phyloP scores from a whole-genome alignment of 2,797 vertebrate species.

The Arvicola amphibius region DNA sequence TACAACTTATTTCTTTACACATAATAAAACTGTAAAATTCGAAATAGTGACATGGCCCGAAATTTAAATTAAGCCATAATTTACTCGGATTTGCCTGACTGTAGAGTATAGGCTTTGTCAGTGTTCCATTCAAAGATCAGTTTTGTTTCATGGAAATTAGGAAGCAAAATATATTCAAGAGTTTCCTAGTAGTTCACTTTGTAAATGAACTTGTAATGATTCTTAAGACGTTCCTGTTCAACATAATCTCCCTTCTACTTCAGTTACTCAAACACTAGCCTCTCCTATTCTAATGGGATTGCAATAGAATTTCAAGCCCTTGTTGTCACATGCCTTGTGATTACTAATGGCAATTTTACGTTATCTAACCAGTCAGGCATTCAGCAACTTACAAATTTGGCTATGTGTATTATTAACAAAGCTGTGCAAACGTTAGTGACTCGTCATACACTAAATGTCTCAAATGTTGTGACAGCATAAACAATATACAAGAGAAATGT shows the following conservation, averaged over 20 bases:
- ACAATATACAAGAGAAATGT: slow-evolving; percentile 62
- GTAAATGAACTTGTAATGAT: slow-evolving; percentile 75
- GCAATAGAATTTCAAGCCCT: slow-evolving; percentile 64
- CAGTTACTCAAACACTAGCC: slow-evolving; percentile 75
- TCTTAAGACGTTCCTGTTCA: slow-evolving; percentile 68
- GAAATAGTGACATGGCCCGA: background rate
- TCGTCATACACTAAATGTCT: slow-evolving; percentile 69
- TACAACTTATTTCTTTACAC: background rate
- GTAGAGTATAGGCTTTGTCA: background rate
- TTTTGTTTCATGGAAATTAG: slow-evolving; percentile 33
- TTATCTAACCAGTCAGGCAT: slow-evolving; percentile 78
- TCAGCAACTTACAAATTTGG: slow-evolving; percentile 65
- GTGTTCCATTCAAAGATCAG: background rate
- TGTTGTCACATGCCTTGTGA: slow-evolving; percentile 61
- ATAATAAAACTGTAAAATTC: slow-evolving; percentile 14
- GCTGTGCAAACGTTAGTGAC: slow-evolving; percentile 24
- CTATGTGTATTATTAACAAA: slow-evolving; percentile 74
- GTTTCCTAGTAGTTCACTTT: slow-evolving; percentile 43
- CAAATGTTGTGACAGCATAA: slow-evolving; percentile 64
- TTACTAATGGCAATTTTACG: slow-evolving; percentile 75
- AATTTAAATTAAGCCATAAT: slow-evolving; percentile 8
- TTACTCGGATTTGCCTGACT: background rate
- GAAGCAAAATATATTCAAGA: background rate
- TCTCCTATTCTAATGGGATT: slow-evolving; percentile 76
- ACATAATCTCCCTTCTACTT: slow-evolving; percentile 67